Evolutionary conservation across 2,888 invertebrate genomes (phyloP).

Genomic region (Lithophane socia): DNA sequence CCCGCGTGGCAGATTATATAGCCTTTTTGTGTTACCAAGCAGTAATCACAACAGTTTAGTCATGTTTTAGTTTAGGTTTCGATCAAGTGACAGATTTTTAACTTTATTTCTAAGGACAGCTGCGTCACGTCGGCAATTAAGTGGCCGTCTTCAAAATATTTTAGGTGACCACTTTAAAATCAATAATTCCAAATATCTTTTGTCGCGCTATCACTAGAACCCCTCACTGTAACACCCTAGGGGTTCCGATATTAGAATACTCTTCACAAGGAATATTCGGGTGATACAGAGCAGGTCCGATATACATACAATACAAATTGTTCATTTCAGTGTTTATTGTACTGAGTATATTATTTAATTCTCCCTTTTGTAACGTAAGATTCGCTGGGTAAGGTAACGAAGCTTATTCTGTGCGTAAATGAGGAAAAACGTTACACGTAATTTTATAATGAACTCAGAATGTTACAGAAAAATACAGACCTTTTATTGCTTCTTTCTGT

Average conservation of each 20-base stretch:
- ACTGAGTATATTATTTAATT: conserved; percentile 52
- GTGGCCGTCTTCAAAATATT: background rate
- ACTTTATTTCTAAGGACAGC: background rate
- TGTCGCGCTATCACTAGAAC: conserved; percentile 31
- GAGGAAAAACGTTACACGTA: background rate
- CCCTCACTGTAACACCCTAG: conserved; percentile 28
- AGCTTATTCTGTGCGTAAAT: conserved; percentile 9
- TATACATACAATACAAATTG: conserved; percentile 30
- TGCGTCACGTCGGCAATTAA: background rate
- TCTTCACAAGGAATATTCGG: conserved; percentile 63
- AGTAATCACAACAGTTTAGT: background rate
- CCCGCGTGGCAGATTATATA: too few species aligned
- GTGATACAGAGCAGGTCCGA: conserved; percentile 48
- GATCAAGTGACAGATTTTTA: background rate
- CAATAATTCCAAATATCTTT: too few species aligned
- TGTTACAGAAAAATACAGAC: background rate
- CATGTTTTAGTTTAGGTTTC: background rate
- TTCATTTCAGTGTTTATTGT: conserved; percentile 39
- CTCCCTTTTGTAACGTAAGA: conserved; percentile 9
- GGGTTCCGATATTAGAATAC: conserved; percentile 70
- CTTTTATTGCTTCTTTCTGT: background rate
- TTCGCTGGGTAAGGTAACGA: conserved; percentile 1
- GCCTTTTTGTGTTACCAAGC: background rate
- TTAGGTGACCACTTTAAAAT: background rate
- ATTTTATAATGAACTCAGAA: conserved; percentile 1